phyloP scores from a whole-genome alignment of 1,140 invertebrate species.

The Coelopa frigida region DNA sequence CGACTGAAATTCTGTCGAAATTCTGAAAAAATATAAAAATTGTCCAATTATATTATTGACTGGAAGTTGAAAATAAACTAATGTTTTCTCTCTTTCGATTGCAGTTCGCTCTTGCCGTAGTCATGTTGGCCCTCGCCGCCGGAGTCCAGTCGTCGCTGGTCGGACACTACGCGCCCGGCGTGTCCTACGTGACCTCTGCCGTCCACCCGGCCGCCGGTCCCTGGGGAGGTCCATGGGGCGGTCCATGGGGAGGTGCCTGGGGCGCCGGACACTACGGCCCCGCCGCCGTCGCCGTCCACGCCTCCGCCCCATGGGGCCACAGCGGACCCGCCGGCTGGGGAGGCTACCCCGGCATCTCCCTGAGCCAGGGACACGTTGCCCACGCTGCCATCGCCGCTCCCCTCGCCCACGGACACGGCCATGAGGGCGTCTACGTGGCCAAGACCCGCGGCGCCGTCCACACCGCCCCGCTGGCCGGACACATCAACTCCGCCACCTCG shows the following conservation, averaged over 20 bases:
- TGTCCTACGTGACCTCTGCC: slow-evolving; percentile 34
- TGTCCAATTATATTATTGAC: background rate
- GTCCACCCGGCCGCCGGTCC: slow-evolving; percentile 23
- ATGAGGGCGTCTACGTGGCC: slow-evolving; percentile 47
- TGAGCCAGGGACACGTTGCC: slow-evolving; percentile 32
- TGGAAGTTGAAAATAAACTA: background rate
- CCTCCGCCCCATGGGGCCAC: slow-evolving; percentile 26
- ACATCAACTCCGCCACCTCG: slow-evolving; percentile 40
- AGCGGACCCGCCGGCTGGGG: slow-evolving; percentile 27
- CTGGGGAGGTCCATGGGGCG: slow-evolving; percentile 18
- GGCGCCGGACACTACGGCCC: slow-evolving; percentile 20
- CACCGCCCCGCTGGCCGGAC: slow-evolving; percentile 47
- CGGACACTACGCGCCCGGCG: slow-evolving; percentile 27
- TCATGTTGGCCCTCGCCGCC: slow-evolving; percentile 43
- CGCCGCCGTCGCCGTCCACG: slow-evolving; percentile 31
- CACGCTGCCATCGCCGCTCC: background rate
- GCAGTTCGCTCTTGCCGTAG: slow-evolving; percentile 43
- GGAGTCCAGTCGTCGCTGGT: slow-evolving; percentile 36
- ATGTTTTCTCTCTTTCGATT: slow-evolving; percentile 6
- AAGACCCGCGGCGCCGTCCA: slow-evolving; percentile 49
- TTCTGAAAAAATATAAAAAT: background rate
- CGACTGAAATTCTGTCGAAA: too few relatives aligned
- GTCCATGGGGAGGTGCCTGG: slow-evolving; percentile 20
- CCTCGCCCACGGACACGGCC: slow-evolving; percentile 17
- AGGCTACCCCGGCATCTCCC: slow-evolving; percentile 33